Conservation (phyloP, 2,797 vertebrate species). For the Heteromormyrus szaboi region DNA sequence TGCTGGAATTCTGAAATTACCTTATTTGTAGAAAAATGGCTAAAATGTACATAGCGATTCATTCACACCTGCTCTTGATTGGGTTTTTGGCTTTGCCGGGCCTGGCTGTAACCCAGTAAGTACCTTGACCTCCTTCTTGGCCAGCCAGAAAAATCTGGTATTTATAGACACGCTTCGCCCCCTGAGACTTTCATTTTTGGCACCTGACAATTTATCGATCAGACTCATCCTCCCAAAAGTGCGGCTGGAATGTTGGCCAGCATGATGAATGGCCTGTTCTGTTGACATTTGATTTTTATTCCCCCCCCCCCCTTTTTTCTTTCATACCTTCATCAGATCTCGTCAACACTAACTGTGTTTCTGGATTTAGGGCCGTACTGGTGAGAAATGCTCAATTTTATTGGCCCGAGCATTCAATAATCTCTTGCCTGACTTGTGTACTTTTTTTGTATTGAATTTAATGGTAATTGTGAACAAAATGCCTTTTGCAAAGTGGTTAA, state of each 20-base stretch:
- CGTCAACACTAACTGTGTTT: constrained; percentile 2
- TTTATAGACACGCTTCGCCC: not conserved
- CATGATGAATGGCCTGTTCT: not conserved
- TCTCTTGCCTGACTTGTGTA: not conserved
- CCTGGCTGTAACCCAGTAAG: not conserved
- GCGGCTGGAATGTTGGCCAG: not conserved
- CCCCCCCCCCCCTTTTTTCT: not conserved
- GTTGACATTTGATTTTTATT: constrained; percentile 2
- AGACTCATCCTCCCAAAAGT: not conserved
- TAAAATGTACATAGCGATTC: not conserved
- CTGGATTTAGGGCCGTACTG: not conserved
- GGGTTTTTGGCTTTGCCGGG: not conserved
- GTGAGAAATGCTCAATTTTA: constrained; percentile 10
- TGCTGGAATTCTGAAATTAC: not conserved
- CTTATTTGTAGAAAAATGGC: not conserved
- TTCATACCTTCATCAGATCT: constrained; percentile 8
- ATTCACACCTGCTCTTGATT: not conserved
- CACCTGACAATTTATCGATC: not conserved
- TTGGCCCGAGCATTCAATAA: not conserved
- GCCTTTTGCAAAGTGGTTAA: not conserved
- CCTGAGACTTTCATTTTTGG: not conserved
- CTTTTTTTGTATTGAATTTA: constrained; percentile 1
- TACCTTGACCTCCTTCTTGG: not conserved
- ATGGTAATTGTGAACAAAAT: not conserved
- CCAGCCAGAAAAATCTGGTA: not conserved